Evolutionary conservation across 1,140 invertebrate species (phyloP).

Genomic region (Conopomorpha cramerella): DNA sequence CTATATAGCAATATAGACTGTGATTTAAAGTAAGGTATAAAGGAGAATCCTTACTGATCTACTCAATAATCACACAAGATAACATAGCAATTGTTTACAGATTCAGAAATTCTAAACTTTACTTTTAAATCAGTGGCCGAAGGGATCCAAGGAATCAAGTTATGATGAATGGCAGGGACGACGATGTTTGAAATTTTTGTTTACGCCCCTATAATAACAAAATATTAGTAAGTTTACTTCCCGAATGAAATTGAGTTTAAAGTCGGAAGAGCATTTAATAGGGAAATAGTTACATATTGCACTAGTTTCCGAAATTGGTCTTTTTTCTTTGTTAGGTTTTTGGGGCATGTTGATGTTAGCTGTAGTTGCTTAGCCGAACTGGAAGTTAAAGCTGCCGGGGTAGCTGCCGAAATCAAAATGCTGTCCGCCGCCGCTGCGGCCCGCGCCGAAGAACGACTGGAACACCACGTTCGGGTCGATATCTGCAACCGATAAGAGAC

Average conservation of each 20-base stretch:
- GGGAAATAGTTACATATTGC: no score
- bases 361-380: slow-evolving; percentile 62
- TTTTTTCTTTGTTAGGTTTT: neutral
- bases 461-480: slow-evolving; percentile 80
- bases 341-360: neutral
- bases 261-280: no score
- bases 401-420: no score
- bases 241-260: neutral
- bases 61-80: no score
- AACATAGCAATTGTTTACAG: no score
- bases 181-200: neutral
- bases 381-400: slow-evolving; percentile 66
- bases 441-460: slow-evolving; percentile 69
- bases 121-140: no score
- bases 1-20: no score
- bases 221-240: neutral
- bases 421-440: slow-evolving; percentile 22
- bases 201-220: neutral
- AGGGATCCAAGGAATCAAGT: no score
- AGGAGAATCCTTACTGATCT: no score
- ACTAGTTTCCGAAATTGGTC: neutral
- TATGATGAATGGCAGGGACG: no score
- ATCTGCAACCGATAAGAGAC: slow-evolving; percentile 64
- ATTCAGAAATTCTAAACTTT: no score
- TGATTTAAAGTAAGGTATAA: no score